Evolutionary conservation across 2,797 vertebrate species (phyloP).

Genomic region (Lacerta bilineata): DNA sequence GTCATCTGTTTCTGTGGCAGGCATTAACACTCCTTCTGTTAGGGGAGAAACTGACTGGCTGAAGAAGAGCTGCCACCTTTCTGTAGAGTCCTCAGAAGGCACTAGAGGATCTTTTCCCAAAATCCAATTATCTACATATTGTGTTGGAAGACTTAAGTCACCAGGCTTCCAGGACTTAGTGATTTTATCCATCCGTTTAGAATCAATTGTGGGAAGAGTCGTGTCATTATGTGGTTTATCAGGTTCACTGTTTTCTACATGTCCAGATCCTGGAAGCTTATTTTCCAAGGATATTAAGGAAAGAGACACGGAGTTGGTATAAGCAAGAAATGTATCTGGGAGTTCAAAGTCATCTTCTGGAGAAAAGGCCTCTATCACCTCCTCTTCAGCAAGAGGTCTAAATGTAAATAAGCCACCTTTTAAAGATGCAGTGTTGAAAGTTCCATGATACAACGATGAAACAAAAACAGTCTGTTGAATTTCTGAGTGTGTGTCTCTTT

Average conservation of each 20-base stretch:
- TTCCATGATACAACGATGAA: constrained; percentile 52
- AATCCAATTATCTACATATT: constrained; percentile 61
- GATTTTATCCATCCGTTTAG: not conserved
- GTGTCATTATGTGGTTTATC: constrained; percentile 42
- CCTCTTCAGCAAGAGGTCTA: constrained; percentile 14
- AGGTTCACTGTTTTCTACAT: constrained; percentile 35
- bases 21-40: constrained; percentile 57
- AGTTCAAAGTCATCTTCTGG: constrained; percentile 30
- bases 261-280: constrained; percentile 40
- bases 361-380: constrained; percentile 25
- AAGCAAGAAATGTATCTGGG: constrained; percentile 33
- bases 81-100: constrained; percentile 41
- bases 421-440: constrained; percentile 18
- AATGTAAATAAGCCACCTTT: constrained; percentile 41
- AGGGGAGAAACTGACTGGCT: constrained; percentile 56
- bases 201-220: constrained; percentile 35
- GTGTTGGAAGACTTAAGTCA: constrained; percentile 49
- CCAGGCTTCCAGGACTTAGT: constrained; percentile 11
- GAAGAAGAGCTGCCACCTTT: constrained; percentile 49
- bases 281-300: constrained; percentile 53
- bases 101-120: constrained; percentile 43
- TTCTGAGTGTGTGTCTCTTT: constrained; percentile 56
- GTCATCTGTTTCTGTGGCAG: constrained; percentile 6
- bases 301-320: constrained; percentile 51
- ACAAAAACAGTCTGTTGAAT: constrained; percentile 19